Conservation (phyloP, 2,113 vertebrate genomes). For the Sula dactylatra region DNA sequence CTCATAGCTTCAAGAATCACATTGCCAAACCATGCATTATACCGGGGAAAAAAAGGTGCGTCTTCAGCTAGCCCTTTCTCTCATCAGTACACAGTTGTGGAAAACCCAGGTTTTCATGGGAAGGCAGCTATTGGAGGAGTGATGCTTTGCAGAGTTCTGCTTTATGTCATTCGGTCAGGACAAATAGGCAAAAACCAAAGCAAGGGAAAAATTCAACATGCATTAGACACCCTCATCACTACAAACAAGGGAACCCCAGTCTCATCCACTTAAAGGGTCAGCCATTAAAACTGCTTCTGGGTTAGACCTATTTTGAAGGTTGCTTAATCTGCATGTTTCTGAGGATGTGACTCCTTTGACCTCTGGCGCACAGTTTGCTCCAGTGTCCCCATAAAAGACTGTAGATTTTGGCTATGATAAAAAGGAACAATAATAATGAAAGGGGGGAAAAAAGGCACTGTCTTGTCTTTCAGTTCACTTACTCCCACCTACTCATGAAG, state of each 20-base stretch:
- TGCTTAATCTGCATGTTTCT: not conserved
- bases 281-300: not conserved
- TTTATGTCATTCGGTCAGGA: not conserved
- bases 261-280: not conserved
- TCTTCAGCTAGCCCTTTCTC: not conserved
- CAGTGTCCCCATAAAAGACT: not conserved
- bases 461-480: not conserved
- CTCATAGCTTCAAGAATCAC: not conserved
- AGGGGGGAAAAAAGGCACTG: not conserved
- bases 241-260: not conserved
- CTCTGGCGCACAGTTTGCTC: not conserved
- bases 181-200: not conserved
- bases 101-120: not conserved
- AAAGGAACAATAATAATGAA: not conserved
- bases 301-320: not conserved
- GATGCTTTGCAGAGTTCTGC: not conserved
- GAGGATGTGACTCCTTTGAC: not conserved
- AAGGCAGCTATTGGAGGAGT: fast-evolving
- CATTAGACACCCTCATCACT: not conserved
- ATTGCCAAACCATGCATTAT: not conserved
- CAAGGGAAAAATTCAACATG: not conserved
- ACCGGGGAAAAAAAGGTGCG: not conserved
- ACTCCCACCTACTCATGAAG: not conserved
- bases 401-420: not conserved
- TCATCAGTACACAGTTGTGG: not conserved